Conservation (phyloP, 2,888 invertebrate species). For the Pocota personata region DNA sequence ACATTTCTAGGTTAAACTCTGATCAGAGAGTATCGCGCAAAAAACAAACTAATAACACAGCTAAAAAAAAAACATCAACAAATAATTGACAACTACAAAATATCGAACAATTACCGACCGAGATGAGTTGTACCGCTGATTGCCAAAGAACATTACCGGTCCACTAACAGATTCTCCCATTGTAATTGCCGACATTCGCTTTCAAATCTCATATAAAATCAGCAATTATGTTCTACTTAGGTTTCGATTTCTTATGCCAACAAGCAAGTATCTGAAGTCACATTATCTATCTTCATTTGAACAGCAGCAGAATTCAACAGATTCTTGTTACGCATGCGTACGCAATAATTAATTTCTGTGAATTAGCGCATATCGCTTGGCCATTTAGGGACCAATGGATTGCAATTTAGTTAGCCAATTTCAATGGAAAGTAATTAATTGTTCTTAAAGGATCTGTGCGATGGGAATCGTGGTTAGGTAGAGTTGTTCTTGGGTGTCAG, state of each 20-base stretch:
- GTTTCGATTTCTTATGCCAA: slow-evolving; percentile 32
- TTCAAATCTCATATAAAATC: slow-evolving; percentile 15
- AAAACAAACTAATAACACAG: background rate
- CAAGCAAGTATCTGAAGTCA: background rate
- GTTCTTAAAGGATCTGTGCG: slow-evolving; percentile 13
- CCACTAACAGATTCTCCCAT: background rate
- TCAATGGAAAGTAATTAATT: slow-evolving; percentile 51
- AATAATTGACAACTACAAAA: slow-evolving; percentile 27
- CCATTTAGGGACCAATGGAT: slow-evolving; percentile 30
- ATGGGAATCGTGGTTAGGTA: background rate
- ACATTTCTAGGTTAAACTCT: slow-evolving; percentile 41
- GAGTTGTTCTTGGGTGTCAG: slow-evolving; percentile 1
- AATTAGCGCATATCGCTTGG: background rate
- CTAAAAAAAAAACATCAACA: background rate
- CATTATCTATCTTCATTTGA: background rate
- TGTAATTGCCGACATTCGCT: slow-evolving; percentile 12
- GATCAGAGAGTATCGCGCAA: slow-evolving; percentile 11
- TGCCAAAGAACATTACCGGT: slow-evolving; percentile 2
- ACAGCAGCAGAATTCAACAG: background rate
- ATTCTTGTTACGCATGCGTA: slow-evolving; percentile 15
- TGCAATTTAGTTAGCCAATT: slow-evolving; percentile 35
- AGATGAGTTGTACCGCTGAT: background rate
- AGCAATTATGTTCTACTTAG: slow-evolving; percentile 48
- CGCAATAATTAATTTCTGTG: slow-evolving; percentile 13
- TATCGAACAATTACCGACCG: background rate